Base-by-base conservation (phyloP, 2,888 invertebrate genomes). In the Lithophane ornitopus region DNA sequence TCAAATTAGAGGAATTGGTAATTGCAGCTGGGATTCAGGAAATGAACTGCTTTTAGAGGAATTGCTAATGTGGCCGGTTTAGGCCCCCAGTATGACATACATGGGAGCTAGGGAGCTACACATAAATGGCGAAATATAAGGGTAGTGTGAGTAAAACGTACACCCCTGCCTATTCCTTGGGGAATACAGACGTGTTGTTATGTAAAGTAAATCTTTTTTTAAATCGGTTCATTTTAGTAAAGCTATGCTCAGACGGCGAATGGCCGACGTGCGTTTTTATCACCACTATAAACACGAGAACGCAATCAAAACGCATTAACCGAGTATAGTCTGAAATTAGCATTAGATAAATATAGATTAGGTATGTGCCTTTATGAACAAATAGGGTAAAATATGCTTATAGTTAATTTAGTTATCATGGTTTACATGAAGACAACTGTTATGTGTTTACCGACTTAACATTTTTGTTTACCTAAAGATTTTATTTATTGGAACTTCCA, bases 241-340 rank as follows among this genome's bases (percentile, higher is more conserved):
- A 7, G 26, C 54, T 75, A 61, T 46, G 39, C 63, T 75, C 62
- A 46, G 26, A 39, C 54, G 62, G 26, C 8, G 34, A 62, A 62
- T 54, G 49, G 49, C 26, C 19, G 19, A 39, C 26, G 19, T 14
- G 9, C 4, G 49, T 58, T 80, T 72, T 80, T 80, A 73, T 73
- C 63, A 44, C 77, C 41, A 26, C 80, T 63, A 73, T 63, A 72
- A 80, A 77, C 34, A 58, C 73, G 70, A 52, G 56, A 59, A 73
- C 63, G 80, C 74, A 73, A 78, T 80, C 44, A 80, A 58, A 78
- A 44, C 14, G 62, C 44, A 39, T 46, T 52, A 34, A 73, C 74
- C 58, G 26, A 41, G 26, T 46, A 46, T 76, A 14, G 58, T 59
- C 44, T 59, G 28, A 63, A 65, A 73, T 63, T 72, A 77, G 62